Percentiles rank a stretch among this genome's conserved stretches.
Conservation (phyloP, 2,797 vertebrate species). For the Sebastolobus alascanus region DNA sequence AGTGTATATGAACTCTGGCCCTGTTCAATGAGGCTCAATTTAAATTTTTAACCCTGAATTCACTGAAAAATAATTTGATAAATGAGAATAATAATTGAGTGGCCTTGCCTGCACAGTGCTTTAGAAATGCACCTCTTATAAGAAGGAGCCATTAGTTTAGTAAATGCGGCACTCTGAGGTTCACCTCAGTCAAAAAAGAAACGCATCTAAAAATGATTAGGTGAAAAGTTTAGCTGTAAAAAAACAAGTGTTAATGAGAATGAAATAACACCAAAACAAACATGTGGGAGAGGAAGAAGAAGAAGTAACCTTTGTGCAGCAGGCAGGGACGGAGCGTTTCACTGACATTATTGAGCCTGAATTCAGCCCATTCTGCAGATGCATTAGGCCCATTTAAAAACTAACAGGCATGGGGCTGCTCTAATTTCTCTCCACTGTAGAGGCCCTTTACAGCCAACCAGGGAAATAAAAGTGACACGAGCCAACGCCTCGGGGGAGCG, state of each 20-base stretch:
- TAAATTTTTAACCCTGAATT: neutral
- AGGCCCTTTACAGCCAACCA: constrained; percentile 43
- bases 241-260: constrained; percentile 8
- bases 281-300: neutral
- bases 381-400: constrained; percentile 60
- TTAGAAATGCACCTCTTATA: neutral
- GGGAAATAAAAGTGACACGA: constrained; percentile 66
- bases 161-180: neutral
- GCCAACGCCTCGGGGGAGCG: constrained; percentile 42
- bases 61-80: neutral
- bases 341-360: constrained; percentile 50
- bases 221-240: constrained; percentile 6
- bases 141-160: neutral
- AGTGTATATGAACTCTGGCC: neutral
- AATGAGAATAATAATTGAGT: neutral
- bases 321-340: constrained; percentile 2
- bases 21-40: neutral
- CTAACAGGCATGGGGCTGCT: constrained; percentile 49
- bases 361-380: constrained; percentile 53
- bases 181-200: neutral
- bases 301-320: constrained; percentile 23
- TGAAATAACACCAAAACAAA: constrained; percentile 26
- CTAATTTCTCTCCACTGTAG: constrained; percentile 58
- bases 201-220: constrained; percentile 1
- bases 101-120: neutral